Evolutionary conservation across 2,113 vertebrate species (phyloP).

Genomic region (Odontophorus gujanensis): DNA sequence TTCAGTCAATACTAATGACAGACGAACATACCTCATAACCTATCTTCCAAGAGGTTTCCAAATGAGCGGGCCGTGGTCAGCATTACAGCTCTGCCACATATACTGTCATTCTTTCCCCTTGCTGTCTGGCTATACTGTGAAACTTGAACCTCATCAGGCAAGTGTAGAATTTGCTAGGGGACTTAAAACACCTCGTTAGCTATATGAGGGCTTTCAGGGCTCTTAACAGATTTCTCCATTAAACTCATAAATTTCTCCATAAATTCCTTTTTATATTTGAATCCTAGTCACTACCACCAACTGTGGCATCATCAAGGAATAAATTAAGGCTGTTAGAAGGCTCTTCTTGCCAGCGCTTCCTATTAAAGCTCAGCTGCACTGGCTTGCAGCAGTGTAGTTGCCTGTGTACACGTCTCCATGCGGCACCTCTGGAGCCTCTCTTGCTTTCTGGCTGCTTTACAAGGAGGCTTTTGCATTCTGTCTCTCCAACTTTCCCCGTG

Average conservation of each 20-base stretch:
- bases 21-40: constrained; percentile 55
- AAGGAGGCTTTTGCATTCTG: neutral
- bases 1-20: constrained; percentile 61
- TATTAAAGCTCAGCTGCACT: neutral
- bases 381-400: neutral
- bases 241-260: constrained; percentile 68
- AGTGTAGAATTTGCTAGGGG: constrained; percentile 66
- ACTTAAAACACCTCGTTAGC: constrained; percentile 75
- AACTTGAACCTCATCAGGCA: constrained; percentile 70
- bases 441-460: neutral
- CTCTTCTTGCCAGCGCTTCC: constrained; percentile 15
- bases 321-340: constrained; percentile 32
- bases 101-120: constrained; percentile 72
- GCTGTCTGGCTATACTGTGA: constrained; percentile 68
- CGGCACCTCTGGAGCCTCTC: neutral
- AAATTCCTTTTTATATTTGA: constrained; percentile 69
- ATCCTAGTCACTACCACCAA: constrained; percentile 55
- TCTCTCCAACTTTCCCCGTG: rapidly evolving
- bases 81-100: constrained; percentile 21
- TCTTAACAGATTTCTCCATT: constrained; percentile 69
- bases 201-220: constrained; percentile 60
- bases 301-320: constrained; percentile 56
- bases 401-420: neutral
- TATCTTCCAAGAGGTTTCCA: constrained; percentile 68
- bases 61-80: constrained; percentile 38